Evolutionary conservation across 1,140 invertebrate genomes (phyloP).

Genomic region (Reticulitermes speratus): DNA sequence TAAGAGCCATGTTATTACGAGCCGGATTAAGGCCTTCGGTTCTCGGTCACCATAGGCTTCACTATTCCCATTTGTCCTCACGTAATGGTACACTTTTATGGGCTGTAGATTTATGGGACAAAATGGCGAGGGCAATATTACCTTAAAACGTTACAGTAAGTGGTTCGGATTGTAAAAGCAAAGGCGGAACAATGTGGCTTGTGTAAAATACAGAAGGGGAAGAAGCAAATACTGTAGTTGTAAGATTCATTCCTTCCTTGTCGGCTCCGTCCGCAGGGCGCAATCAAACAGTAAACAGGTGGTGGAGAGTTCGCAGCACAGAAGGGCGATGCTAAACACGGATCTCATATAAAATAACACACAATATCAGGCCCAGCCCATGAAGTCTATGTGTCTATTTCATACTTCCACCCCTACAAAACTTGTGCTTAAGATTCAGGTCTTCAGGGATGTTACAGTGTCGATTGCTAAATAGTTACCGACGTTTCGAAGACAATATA

Average conservation of each 20-base stretch:
- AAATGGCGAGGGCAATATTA: constrained; percentile 32
- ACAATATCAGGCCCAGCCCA: too few relatives aligned
- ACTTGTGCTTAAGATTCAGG: too few relatives aligned
- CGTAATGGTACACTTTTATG: constrained; percentile 35
- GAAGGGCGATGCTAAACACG: too few relatives aligned
- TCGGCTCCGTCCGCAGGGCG: not conserved
- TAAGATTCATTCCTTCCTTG: not conserved
- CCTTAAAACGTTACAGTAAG: constrained; percentile 35
- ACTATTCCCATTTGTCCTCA: constrained; percentile 19
- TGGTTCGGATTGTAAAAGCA: constrained; percentile 34
- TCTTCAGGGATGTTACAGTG: too few relatives aligned
- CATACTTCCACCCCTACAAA: too few relatives aligned
- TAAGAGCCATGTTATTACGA: constrained; percentile 32
- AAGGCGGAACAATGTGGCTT: constrained; percentile 26
- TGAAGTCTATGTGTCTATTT: too few relatives aligned
- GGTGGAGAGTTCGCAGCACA: too few relatives aligned
- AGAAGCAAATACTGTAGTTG: not conserved
- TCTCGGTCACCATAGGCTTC: constrained; percentile 18
- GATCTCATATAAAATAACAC: too few relatives aligned
- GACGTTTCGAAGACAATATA: too few relatives aligned
- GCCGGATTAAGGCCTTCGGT: constrained; percentile 27
- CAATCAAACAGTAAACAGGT: not conserved
- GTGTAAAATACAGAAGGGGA: constrained; percentile 9
- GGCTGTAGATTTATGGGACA: constrained; percentile 31
- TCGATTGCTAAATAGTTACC: too few relatives aligned